A percentile compares a stretch with the other conserved stretches of the same genome.
phyloP scores from a whole-genome alignment of 1,140 invertebrate species.

The Rhopalosiphum padi region DNA sequence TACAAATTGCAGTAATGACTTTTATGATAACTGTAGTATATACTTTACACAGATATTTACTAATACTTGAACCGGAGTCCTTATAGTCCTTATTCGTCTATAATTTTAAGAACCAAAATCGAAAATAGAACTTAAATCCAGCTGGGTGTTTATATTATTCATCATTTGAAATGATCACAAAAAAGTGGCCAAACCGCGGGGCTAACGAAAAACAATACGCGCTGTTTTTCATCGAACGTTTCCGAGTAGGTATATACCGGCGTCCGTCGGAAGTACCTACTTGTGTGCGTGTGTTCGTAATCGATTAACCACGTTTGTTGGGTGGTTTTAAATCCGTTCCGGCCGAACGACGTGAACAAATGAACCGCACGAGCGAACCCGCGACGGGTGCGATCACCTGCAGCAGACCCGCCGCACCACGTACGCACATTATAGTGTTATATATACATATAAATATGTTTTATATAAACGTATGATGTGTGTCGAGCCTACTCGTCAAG shows the following conservation, averaged over 20 bases:
- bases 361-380: slow-evolving; percentile 52
- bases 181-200: not conserved
- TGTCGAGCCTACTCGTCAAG: not conserved
- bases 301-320: slow-evolving; percentile 49
- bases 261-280: not conserved
- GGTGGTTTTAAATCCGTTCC: slow-evolving; percentile 32
- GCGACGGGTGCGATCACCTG: not conserved
- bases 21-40: not conserved
- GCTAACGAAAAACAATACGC: not conserved
- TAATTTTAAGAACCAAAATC: not conserved
- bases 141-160: not conserved
- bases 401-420: not conserved
- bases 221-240: not conserved
- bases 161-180: not conserved
- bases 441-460: not conserved
- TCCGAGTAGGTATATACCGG: not conserved
- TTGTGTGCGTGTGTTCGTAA: slow-evolving; percentile 6
- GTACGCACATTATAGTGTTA: not conserved
- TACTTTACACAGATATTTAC: not conserved
- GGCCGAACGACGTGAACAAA: slow-evolving; percentile 35
- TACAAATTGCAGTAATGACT: too few species aligned
- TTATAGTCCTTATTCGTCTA: too few species aligned
- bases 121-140: not conserved
- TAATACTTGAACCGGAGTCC: not conserved
- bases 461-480: not conserved